phyloP scores from a whole-genome alignment of 2,888 invertebrate species.

The Listrodromus nycthemerus region DNA sequence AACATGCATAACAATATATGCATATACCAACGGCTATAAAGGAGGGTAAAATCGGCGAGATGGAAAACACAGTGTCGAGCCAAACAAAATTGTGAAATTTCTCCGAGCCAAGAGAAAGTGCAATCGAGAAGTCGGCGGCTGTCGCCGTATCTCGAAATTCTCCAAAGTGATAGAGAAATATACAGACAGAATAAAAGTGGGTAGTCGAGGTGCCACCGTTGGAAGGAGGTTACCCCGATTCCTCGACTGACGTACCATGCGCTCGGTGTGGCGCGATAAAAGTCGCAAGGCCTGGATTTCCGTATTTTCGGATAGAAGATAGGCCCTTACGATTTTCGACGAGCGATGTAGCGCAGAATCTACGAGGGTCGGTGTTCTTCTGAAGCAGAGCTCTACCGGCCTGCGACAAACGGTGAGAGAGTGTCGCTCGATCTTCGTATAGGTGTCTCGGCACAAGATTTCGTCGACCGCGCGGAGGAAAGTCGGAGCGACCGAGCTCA shows the following conservation, averaged over 20 bases:
- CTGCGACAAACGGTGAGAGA: conserved; percentile 2
- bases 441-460: background rate
- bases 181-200: conserved; percentile 2
- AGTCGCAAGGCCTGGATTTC: background rate
- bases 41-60: background rate
- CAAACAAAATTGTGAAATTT: conserved; percentile 39
- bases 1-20: conserved; percentile 6
- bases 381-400: conserved; percentile 35
- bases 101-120: conserved; percentile 43
- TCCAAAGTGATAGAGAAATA: conserved; percentile 20
- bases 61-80: conserved; percentile 23
- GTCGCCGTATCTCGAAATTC: conserved; percentile 21
- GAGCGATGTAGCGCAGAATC: background rate
- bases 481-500: background rate
- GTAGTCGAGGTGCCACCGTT: conserved; percentile 57
- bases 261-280: conserved; percentile 6
- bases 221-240: conserved; percentile 73
- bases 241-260: conserved; percentile 67
- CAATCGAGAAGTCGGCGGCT: conserved; percentile 51
- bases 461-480: conserved; percentile 9
- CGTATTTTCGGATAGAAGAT: background rate
- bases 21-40: background rate
- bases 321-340: background rate
- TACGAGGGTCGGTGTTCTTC: background rate
- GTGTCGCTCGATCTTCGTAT: background rate